Conservation (phyloP, 2,113 vertebrate species). For the Salvator merianae region DNA sequence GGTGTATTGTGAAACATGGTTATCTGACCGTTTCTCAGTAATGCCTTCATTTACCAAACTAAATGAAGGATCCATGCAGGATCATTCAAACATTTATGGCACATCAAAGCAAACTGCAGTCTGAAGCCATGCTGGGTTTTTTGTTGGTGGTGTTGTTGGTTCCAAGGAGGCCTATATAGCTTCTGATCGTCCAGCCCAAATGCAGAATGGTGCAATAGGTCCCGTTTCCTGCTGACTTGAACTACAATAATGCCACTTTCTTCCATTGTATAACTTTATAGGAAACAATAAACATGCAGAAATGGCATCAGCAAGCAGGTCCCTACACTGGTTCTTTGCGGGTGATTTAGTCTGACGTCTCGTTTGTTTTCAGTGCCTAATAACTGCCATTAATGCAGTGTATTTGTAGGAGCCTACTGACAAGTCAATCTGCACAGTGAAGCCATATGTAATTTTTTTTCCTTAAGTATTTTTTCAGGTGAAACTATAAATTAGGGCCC, state of each 20-base stretch:
- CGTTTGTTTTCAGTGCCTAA: slow-evolving; percentile 81
- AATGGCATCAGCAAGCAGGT: slow-evolving; percentile 67
- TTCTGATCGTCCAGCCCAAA: neutral
- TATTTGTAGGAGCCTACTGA: slow-evolving; percentile 83
- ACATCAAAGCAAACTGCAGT: too few relatives aligned
- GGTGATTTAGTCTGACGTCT: slow-evolving; percentile 76
- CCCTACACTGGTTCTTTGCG: slow-evolving; percentile 79
- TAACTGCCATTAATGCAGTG: slow-evolving; percentile 78
- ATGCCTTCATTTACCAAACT: too few relatives aligned
- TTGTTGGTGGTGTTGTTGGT: too few relatives aligned
- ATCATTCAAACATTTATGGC: too few relatives aligned
- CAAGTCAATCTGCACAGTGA: slow-evolving; percentile 75
- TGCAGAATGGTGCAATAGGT: neutral
- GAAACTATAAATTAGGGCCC: slow-evolving; percentile 79
- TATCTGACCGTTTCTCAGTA: too few relatives aligned
- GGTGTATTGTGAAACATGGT: too few relatives aligned
- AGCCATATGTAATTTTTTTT: slow-evolving; percentile 78
- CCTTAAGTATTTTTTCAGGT: slow-evolving; percentile 83
- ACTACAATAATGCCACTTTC: neutral
- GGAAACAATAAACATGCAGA: too few relatives aligned
- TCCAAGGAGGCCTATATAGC: neutral
- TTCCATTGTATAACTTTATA: too few relatives aligned
- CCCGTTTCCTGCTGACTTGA: neutral
- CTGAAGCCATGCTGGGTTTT: too few relatives aligned
- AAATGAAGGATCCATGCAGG: too few relatives aligned